Conservation (phyloP, 2,113 vertebrate genomes). For the Cheilinus undulatus region DNA sequence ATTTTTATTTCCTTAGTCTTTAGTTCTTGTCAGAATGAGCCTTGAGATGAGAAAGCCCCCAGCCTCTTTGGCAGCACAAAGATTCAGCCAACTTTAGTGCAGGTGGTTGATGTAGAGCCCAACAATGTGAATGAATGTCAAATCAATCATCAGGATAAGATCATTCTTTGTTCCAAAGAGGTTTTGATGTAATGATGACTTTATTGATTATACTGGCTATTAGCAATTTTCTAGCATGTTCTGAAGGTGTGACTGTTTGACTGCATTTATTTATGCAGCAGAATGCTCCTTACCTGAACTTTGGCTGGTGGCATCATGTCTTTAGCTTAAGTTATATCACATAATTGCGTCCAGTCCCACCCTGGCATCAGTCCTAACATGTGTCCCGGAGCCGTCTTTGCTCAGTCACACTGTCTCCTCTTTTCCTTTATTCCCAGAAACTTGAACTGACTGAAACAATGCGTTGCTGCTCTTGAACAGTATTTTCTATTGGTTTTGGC, state of each 20-base stretch:
- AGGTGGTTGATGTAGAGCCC: neutral
- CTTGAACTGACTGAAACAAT: constrained; percentile 46
- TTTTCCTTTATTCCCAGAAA: constrained; percentile 63
- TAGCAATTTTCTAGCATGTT: neutral
- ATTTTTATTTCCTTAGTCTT: neutral
- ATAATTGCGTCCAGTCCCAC: neutral
- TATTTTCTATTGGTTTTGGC: constrained; percentile 65
- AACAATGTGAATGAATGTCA: neutral
- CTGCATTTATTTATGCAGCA: neutral
- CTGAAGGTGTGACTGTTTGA: neutral
- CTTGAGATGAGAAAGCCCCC: neutral
- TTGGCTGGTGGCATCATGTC: constrained; percentile 14
- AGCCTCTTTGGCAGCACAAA: neutral
- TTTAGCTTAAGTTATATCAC: constrained; percentile 19
- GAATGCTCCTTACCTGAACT: constrained; percentile 7
- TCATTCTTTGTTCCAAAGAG: neutral
- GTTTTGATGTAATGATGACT: neutral
- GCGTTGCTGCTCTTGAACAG: constrained; percentile 16
- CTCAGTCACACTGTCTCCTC: constrained; percentile 54
- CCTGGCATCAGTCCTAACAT: constrained; percentile 38
- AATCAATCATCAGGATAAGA: no score
- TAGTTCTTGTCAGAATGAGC: neutral
- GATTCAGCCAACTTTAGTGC: neutral
- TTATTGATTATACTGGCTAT: neutral
- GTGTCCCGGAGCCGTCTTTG: constrained; percentile 45